Evolutionary conservation across 2,113 vertebrate species (phyloP).

Genomic region (Blennius ocellaris): DNA sequence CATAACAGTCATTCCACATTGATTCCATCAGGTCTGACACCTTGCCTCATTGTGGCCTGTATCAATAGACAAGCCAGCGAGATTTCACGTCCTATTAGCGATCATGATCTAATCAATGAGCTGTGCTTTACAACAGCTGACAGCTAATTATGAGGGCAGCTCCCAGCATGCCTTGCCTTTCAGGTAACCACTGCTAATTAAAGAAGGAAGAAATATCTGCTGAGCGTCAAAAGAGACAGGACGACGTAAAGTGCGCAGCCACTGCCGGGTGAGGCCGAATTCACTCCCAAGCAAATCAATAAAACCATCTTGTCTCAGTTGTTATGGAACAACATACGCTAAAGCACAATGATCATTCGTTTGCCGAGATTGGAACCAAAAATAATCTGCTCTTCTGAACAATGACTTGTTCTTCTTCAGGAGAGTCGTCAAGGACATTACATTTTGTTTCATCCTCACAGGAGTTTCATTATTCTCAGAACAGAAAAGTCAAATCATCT

Average conservation of each 20-base stretch:
- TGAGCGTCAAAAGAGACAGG: constrained; percentile 50
- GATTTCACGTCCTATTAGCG: constrained; percentile 79
- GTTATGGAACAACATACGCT: constrained; percentile 77
- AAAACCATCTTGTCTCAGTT: constrained; percentile 77
- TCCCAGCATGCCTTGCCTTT: constrained; percentile 58
- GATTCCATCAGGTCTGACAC: too few species aligned
- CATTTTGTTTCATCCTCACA: constrained; percentile 32
- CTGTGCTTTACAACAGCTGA: constrained; percentile 81
- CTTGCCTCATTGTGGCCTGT: too few species aligned
- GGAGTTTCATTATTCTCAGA: constrained; percentile 34
- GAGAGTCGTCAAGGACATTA: constrained; percentile 42
- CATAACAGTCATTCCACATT: too few species aligned
- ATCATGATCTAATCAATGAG: constrained; percentile 83
- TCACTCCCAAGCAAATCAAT: constrained; percentile 81
- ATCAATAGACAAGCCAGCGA: constrained; percentile 57
- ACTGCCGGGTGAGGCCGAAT: constrained; percentile 76
- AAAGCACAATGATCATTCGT: constrained; percentile 76
- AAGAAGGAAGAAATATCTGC: constrained; percentile 76
- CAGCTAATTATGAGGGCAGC: constrained; percentile 80
- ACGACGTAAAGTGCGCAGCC: constrained; percentile 62
- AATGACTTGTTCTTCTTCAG: constrained; percentile 35
- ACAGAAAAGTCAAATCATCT: constrained; percentile 30
- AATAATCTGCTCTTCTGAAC: constrained; percentile 62
- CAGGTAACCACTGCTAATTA: constrained; percentile 83
- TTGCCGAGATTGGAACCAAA: constrained; percentile 58